A percentile compares a stretch with the other conserved stretches of the same genome.
phyloP scores from a whole-genome alignment of 2,888 invertebrate genomes.

The Acronicta alni region DNA sequence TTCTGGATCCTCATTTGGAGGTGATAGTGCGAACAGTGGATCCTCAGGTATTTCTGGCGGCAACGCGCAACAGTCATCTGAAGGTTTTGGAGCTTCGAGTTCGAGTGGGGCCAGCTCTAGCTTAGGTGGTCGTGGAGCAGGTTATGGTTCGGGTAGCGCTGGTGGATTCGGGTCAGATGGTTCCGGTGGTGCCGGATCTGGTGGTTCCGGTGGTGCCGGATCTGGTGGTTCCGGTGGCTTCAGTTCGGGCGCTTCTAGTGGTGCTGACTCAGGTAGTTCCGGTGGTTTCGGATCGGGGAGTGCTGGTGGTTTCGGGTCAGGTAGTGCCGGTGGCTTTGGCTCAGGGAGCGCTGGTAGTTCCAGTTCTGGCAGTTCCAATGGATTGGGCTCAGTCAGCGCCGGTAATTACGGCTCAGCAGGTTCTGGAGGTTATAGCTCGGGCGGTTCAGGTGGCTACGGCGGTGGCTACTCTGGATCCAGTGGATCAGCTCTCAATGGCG shows the following conservation, averaged over 20 bases:
- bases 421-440: conserved; percentile 9
- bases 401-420: conserved; percentile 5
- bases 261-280: not conserved
- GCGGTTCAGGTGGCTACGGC: conserved; percentile 11
- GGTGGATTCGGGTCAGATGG: not conserved
- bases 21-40: conserved; percentile 2
- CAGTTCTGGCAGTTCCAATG: not conserved
- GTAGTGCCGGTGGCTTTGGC: conserved; percentile 8
- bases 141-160: not conserved
- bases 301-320: conserved; percentile 2
- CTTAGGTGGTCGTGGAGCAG: not conserved
- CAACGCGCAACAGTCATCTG: conserved; percentile 23
- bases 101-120: conserved; percentile 13
- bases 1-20: conserved; percentile 11
- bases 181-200: not conserved
- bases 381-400: conserved; percentile 4
- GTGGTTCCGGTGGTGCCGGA: not conserved
- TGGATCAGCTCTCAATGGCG: conserved; percentile 68
- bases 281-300: conserved; percentile 8
- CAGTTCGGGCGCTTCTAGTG: not conserved
- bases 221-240: not conserved
- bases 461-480: conserved; percentile 13
- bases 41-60: conserved; percentile 1
- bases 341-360: not conserved
- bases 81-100: conserved; percentile 21